Evolutionary conservation across 2,797 vertebrate species (phyloP).

Genomic region (Channa striata): DNA sequence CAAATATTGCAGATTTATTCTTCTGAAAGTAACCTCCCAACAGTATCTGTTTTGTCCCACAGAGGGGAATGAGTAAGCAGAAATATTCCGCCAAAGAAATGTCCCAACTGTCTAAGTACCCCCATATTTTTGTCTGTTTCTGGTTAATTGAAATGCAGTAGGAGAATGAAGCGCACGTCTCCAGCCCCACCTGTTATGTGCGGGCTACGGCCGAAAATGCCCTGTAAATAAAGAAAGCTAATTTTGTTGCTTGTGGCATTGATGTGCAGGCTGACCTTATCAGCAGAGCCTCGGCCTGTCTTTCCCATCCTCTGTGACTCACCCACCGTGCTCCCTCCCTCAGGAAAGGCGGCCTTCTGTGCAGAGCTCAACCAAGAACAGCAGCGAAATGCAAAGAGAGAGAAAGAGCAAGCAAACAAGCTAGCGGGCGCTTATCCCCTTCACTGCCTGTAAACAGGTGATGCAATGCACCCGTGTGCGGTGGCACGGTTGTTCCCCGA

Average conservation of each 20-base stretch:
- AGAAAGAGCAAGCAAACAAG: slow-evolving; percentile 18
- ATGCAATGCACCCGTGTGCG: slow-evolving; percentile 60
- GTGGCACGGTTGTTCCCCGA: slow-evolving; percentile 18
- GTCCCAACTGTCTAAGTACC: slow-evolving; percentile 34
- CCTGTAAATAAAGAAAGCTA: slow-evolving; percentile 77
- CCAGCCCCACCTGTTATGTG: slow-evolving; percentile 25
- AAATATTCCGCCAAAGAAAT: slow-evolving; percentile 45
- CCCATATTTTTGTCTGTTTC: slow-evolving; percentile 34
- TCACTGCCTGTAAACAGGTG: slow-evolving; percentile 63
- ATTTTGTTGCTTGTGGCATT: slow-evolving; percentile 78
- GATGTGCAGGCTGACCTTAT: slow-evolving; percentile 84
- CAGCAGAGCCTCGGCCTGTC: slow-evolving; percentile 72
- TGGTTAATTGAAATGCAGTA: slow-evolving; percentile 43
- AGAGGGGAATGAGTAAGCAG: slow-evolving; percentile 59
- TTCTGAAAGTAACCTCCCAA: slow-evolving; percentile 62
- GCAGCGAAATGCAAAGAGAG: slow-evolving; percentile 55
- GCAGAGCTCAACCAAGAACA: slow-evolving; percentile 57
- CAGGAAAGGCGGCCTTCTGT: slow-evolving; percentile 53
- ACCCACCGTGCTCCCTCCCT: slow-evolving; percentile 55
- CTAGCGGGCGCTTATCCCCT: slow-evolving; percentile 26
- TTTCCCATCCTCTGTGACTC: slow-evolving; percentile 73
- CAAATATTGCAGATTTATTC: slow-evolving; percentile 65
- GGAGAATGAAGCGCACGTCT: slow-evolving; percentile 39
- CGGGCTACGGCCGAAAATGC: slow-evolving; percentile 34
- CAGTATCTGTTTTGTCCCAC: slow-evolving; percentile 53